Evolutionary conservation across 2,888 invertebrate genomes (phyloP).

Genomic region (Caenorhabditis sp.): DNA sequence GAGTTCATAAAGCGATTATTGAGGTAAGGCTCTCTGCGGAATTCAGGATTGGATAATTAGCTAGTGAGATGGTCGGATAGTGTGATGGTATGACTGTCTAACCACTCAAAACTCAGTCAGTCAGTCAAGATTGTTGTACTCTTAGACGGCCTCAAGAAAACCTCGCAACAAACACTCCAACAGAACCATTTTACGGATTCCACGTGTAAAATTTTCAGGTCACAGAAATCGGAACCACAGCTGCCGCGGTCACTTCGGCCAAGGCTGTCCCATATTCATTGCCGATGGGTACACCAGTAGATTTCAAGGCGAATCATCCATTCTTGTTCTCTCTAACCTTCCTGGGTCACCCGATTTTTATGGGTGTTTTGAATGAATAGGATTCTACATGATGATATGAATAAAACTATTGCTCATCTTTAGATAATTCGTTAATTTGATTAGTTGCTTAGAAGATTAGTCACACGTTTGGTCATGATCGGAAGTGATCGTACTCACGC

Average conservation of each 20-base stretch:
- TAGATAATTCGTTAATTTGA: too few relatives aligned
- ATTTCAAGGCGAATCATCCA: constrained; percentile 75
- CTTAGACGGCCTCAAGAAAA: too few relatives aligned
- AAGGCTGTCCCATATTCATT: constrained; percentile 42
- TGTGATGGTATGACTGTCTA: too few relatives aligned
- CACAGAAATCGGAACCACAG: constrained; percentile 75
- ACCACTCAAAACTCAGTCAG: not conserved
- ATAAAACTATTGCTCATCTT: too few relatives aligned
- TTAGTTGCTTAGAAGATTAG: too few relatives aligned
- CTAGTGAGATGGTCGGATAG: too few relatives aligned
- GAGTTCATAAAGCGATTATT: constrained; percentile 78
- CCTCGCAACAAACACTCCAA: not conserved
- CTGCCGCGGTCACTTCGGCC: constrained; percentile 73
- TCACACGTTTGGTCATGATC: too few relatives aligned
- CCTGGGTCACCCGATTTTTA: constrained; percentile 58
- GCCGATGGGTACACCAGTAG: constrained; percentile 22
- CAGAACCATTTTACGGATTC: not conserved
- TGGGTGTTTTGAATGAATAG: constrained; percentile 58
- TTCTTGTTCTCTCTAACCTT: constrained; percentile 69
- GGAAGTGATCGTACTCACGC: too few relatives aligned
- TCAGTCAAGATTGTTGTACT: too few relatives aligned
- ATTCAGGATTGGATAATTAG: too few relatives aligned
- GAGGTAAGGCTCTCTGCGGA: too few relatives aligned
- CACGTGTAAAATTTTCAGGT: constrained; percentile 26
- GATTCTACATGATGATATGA: too few relatives aligned